Evolutionary conservation across 2,888 invertebrate species (phyloP), one percentile per base, ranked within the genome.

Genomic region (Bugulina stolonifera): DNA sequence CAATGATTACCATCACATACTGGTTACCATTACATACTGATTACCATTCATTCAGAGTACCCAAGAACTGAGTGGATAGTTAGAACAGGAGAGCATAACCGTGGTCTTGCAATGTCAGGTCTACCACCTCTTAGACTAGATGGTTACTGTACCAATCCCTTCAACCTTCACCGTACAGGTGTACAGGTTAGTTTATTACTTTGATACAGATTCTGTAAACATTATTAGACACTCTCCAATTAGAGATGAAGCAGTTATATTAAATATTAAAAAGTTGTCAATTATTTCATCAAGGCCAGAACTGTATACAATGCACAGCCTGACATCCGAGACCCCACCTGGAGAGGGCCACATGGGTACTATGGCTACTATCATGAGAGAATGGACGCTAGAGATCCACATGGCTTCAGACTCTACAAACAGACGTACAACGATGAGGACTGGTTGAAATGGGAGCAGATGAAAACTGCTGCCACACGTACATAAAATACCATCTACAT

Each of bases 361-460:
- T 78, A 78, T 72, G 78, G 78, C 29, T 77, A 78, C 74, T 78
- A 78, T 74, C 78, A 78, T 72, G 78, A 78, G 73, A 77, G 77
- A 72, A 73, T 78, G 71, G 78, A 78, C 55, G 73, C 77, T 23
- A 64, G 77, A 1, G 76, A 77, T 71, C 77, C 76, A 35, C 70
- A 70, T 25, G 70, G 70, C 32, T 70, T 70, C 25, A 70, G 70
- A 32, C 70, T 70, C 18, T 70, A 70, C 70, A 77, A 75, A 69
- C 74, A 75, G 32, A 73, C 77, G 29, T 74, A 74, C 69, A 77
- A 77, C 58, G 77, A 77, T 54, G 77, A 77, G 54, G 77, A 77
- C 71, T 70, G 76, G 54, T 74, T 76, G 74, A 77, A 77, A 71
- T 77, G 77, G 69, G 77, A 77, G 70, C 76, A 77, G 75, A 77